These are phyloP conservation scores for Eupelmus urozonus DNA, from an alignment of 2,888 invertebrate species.

Conservation along the genomic window DNA sequence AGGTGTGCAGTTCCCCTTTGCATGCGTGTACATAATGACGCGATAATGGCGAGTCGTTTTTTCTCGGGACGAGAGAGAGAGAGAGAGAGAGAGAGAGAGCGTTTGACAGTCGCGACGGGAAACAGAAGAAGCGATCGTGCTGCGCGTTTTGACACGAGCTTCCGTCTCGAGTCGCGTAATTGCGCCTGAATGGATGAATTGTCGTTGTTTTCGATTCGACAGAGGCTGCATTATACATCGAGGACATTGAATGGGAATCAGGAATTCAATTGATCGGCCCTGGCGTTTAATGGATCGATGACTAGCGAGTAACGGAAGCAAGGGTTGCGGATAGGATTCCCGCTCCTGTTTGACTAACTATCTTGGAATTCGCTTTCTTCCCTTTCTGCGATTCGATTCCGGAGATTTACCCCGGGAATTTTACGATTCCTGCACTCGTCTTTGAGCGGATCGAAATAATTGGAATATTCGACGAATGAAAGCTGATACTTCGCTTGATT, in stretches of 20 bases:
- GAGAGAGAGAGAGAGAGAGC: too few species aligned
- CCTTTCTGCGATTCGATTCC: not conserved
- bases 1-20: conserved; percentile 1
- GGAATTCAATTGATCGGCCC: conserved; percentile 40
- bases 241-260: not conserved
- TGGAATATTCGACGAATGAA: not conserved
- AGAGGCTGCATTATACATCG: conserved; percentile 24
- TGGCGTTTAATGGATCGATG: conserved; percentile 30
- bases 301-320: conserved; percentile 8
- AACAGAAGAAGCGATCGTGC: conserved; percentile 2
- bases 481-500: too few species aligned
- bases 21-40: conserved; percentile 31
- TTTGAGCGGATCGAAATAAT: not conserved
- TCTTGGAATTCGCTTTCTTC: not conserved
- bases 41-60: conserved; percentile 39
- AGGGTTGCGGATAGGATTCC: conserved; percentile 1
- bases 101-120: conserved; percentile 28
- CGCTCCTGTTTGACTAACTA: not conserved
- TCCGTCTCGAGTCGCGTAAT: conserved; percentile 40
- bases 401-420: not conserved
- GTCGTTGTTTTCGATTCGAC: not conserved
- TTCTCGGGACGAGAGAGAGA: too few species aligned
- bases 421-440: not conserved
- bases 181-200: conserved; percentile 11
- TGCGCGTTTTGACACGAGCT: conserved; percentile 34